Percentiles rank a stretch among this genome's conserved stretches.
Evolutionary conservation across 2,888 invertebrate species (phyloP).

Genomic region (Omphaloscelis lunosa): DNA sequence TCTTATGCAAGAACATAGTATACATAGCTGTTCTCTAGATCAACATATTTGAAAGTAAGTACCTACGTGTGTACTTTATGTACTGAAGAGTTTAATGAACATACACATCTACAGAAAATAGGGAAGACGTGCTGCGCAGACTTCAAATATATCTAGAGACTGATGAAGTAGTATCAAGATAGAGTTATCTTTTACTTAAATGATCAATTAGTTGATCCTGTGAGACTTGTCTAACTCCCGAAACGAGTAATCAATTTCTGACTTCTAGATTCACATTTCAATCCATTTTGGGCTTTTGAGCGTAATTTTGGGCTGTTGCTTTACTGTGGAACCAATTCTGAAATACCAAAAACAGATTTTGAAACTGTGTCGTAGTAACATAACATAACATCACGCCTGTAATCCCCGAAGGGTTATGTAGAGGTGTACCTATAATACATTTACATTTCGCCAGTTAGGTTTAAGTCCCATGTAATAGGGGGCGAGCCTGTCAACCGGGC

Average conservation of each 20-base stretch:
- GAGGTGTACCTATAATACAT: no score
- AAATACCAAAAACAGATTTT: not conserved
- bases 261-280: not conserved
- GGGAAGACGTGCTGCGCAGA: not conserved
- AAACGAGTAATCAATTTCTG: no score
- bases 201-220: not conserved
- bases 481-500: no score
- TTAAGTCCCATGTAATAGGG: no score
- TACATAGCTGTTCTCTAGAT: not conserved
- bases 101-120: not conserved
- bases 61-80: not conserved
- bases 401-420: no score
- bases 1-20: not conserved
- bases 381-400: no score
- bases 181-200: not conserved
- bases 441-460: no score
- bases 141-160: no score
- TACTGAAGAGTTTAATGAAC: not conserved
- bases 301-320: not conserved
- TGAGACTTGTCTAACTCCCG: not conserved
- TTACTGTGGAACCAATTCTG: not conserved
- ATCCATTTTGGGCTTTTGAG: not conserved
- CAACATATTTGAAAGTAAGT: not conserved
- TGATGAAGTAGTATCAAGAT: not conserved
- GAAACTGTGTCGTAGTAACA: constrained; percentile 16